A percentile compares a stretch with the other conserved stretches of the same genome.
These are phyloP conservation scores for Dinomys branickii DNA, from an alignment of 2,113 vertebrate genomes.

Conservation along the genomic window DNA sequence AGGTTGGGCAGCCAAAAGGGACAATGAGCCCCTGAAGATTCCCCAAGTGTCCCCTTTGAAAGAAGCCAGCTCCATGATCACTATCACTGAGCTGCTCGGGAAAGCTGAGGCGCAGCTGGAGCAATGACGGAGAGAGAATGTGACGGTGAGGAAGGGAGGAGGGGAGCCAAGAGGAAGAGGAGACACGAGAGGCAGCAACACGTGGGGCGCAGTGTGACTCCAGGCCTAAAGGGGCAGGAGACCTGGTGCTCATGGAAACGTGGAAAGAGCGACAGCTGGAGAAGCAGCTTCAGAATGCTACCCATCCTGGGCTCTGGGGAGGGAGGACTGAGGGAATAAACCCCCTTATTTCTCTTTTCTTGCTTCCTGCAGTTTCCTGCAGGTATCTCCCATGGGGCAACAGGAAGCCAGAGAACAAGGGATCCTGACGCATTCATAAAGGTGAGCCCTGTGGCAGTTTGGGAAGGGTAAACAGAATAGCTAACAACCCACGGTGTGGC, in stretches of 20 bases:
- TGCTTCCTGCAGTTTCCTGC: background rate
- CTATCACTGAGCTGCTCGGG: background rate
- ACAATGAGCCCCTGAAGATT: background rate
- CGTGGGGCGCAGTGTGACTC: background rate
- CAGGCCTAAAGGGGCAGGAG: background rate
- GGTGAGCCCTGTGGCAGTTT: background rate
- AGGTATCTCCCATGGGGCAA: background rate
- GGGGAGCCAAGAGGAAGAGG: background rate
- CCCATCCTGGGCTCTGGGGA: background rate
- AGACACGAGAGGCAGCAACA: background rate
- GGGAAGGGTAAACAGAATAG: background rate
- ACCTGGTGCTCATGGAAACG: background rate
- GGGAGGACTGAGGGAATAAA: background rate
- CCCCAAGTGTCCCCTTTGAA: background rate
- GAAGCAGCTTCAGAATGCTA: background rate
- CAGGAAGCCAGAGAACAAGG: background rate
- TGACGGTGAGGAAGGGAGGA: background rate
- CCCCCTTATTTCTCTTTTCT: background rate
- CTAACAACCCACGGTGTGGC: background rate
- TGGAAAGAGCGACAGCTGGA: background rate
- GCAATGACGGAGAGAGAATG: background rate
- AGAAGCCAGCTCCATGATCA: background rate
- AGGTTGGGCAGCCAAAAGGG: background rate
- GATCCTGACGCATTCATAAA: background rate
- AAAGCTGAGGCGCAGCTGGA: background rate